A percentile compares a stretch with the other conserved stretches of the same genome.
phyloP scores from a whole-genome alignment of 2,797 vertebrate species.

The Parambassis ranga region DNA sequence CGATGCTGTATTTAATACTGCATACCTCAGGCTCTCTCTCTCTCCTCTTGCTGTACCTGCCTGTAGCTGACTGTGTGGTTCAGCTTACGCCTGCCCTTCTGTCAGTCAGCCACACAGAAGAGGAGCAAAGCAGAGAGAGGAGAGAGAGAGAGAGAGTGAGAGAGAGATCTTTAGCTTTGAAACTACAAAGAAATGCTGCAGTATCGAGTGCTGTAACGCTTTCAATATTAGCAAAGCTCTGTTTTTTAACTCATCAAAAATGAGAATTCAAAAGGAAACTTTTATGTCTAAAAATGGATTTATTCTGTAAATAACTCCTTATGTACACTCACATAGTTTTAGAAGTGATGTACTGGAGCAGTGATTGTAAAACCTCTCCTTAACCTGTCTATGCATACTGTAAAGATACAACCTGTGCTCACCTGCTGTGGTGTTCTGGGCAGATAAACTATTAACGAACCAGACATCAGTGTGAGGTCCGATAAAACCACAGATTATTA shows the following conservation, averaged over 20 bases:
- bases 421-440: no score
- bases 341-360: neutral
- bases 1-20: constrained; percentile 51
- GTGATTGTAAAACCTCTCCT: neutral
- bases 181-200: constrained; percentile 33
- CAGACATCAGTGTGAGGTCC: no score
- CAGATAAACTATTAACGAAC: no score
- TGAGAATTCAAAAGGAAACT: neutral
- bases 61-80: constrained; percentile 58
- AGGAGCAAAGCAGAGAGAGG: constrained; percentile 6
- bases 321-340: neutral
- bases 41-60: constrained; percentile 44
- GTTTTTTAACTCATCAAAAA: neutral
- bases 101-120: constrained; percentile 55
- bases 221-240: constrained; percentile 10
- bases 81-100: constrained; percentile 49
- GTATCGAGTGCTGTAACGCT: constrained; percentile 19
- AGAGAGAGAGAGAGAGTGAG: neutral
- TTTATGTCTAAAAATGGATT: neutral
- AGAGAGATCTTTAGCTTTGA: constrained; percentile 26
- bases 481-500: neutral
- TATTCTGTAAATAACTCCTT: no score
- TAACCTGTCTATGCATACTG: neutral
- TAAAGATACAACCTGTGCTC: neutral
- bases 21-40: constrained; percentile 30